These are phyloP conservation scores for Poeciliopsis retropinna DNA, from an alignment of 2,113 vertebrate species.

Conservation along the genomic window DNA sequence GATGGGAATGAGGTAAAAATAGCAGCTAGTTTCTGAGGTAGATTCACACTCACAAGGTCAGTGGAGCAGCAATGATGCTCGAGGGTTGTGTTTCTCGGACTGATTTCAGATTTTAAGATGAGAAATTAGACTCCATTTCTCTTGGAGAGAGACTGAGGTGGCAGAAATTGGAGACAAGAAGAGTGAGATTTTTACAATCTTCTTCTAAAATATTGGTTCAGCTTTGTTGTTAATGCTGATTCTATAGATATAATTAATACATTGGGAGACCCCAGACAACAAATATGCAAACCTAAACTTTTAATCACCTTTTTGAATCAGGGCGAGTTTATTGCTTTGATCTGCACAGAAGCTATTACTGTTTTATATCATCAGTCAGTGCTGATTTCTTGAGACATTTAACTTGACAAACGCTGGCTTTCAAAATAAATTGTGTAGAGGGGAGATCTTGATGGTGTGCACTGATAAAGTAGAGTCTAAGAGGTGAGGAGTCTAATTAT, in stretches of 20 bases:
- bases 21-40: slow-evolving; percentile 44
- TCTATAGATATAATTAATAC: too few species aligned
- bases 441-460: background rate
- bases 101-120: slow-evolving; percentile 20
- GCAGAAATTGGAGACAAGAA: background rate
- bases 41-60: slow-evolving; percentile 52
- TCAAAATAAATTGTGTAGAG: slow-evolving; percentile 7
- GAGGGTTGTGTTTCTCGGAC: slow-evolving; percentile 48
- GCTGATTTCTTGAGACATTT: slow-evolving; percentile 3
- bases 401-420: slow-evolving; percentile 1
- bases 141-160: slow-evolving; percentile 6
- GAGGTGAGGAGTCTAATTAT: slow-evolving; percentile 24
- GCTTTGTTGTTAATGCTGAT: background rate
- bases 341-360: slow-evolving; percentile 11
- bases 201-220: background rate
- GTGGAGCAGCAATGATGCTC: slow-evolving; percentile 35
- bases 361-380: slow-evolving; percentile 20
- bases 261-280: slow-evolving; percentile 5
- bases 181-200: background rate
- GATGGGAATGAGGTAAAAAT: slow-evolving; percentile 29
- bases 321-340: slow-evolving; percentile 7
- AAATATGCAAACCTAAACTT: slow-evolving; percentile 12
- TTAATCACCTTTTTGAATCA: slow-evolving; percentile 25
- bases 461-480: slow-evolving; percentile 10
- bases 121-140: slow-evolving; percentile 10